Percentiles rank a stretch among this genome's conserved stretches.
These are phyloP conservation scores for Schrankia costaestrigalis DNA, from an alignment of 2,888 invertebrate genomes.

Conservation along the genomic window DNA sequence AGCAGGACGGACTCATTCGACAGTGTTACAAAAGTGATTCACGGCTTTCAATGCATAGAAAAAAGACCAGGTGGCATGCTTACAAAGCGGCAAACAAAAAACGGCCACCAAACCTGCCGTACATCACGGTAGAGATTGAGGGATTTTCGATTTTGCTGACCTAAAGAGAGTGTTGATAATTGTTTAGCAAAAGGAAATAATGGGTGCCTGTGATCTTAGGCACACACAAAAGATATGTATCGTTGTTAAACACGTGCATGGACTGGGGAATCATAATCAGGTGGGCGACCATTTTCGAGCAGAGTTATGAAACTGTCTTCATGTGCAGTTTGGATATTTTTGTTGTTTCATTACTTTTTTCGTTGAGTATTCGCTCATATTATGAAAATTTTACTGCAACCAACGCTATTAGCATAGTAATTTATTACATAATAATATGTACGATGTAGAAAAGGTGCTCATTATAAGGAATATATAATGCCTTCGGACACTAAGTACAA, in stretches of 20 bases:
- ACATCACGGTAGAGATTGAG: conserved; percentile 25
- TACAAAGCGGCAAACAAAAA: conserved; percentile 61
- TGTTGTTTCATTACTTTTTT: conserved; percentile 19
- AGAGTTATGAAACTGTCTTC: conserved; percentile 47
- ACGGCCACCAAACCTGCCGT: conserved; percentile 52
- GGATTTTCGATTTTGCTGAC: conserved; percentile 44
- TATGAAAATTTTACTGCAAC: conserved; percentile 6
- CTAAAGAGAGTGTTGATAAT: conserved; percentile 46
- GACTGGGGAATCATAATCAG: conserved; percentile 63
- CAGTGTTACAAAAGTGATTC: conserved; percentile 61
- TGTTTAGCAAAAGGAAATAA: conserved; percentile 40
- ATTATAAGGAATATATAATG: conserved; percentile 2
- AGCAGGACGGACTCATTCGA: conserved; percentile 47
- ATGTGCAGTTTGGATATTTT: conserved; percentile 35
- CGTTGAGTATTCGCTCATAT: background rate
- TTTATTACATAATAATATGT: no score
- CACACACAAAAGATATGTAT: conserved; percentile 61
- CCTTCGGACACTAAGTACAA: no score
- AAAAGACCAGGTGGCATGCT: conserved; percentile 75
- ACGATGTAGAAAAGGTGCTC: conserved; percentile 1
- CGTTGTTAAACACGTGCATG: conserved; percentile 71
- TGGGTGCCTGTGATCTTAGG: conserved; percentile 53
- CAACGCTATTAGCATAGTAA: background rate
- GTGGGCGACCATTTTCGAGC: conserved; percentile 52
- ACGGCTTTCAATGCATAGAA: conserved; percentile 66